These are phyloP conservation scores for Oscheius sp. DNA, from an alignment of 1,140 invertebrate genomes.

Conservation along the genomic window DNA sequence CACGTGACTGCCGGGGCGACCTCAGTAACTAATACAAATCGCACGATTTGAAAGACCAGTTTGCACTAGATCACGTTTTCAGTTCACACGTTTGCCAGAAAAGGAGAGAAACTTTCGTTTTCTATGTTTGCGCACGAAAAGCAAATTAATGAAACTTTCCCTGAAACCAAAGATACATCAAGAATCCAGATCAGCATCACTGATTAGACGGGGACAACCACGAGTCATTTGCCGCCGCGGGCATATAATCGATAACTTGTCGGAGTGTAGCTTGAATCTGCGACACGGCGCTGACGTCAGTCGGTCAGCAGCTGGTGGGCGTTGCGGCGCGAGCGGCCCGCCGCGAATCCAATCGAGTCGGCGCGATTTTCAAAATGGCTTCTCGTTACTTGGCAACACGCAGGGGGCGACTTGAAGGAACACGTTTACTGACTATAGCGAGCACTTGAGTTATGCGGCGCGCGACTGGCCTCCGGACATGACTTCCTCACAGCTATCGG, in stretches of 20 bases:
- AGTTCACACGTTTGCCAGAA: too few relatives aligned
- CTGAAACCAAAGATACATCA: too few relatives aligned
- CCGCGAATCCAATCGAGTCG: constrained; percentile 2
- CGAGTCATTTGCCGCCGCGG: neutral
- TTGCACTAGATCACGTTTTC: too few relatives aligned
- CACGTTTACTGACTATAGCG: constrained; percentile 1
- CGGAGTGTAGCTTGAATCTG: neutral
- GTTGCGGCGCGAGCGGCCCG: neutral
- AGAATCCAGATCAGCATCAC: too few relatives aligned
- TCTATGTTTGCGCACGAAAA: too few relatives aligned
- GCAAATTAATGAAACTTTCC: too few relatives aligned
- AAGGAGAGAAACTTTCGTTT: too few relatives aligned
- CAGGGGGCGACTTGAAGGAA: neutral
- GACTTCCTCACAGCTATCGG: constrained; percentile 6
- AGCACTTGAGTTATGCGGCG: neutral
- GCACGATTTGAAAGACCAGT: too few relatives aligned
- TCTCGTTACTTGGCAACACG: constrained; percentile 13
- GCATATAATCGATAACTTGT: neutral
- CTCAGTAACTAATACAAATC: too few relatives aligned
- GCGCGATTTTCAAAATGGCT: constrained; percentile 10
- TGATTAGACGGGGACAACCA: neutral
- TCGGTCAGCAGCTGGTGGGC: neutral
- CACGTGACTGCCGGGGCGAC: too few relatives aligned
- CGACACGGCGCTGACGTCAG: neutral
- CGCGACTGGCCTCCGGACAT: neutral